Evolutionary conservation across 2,113 vertebrate species (phyloP).

Genomic region (Forbesichthys agassizii): DNA sequence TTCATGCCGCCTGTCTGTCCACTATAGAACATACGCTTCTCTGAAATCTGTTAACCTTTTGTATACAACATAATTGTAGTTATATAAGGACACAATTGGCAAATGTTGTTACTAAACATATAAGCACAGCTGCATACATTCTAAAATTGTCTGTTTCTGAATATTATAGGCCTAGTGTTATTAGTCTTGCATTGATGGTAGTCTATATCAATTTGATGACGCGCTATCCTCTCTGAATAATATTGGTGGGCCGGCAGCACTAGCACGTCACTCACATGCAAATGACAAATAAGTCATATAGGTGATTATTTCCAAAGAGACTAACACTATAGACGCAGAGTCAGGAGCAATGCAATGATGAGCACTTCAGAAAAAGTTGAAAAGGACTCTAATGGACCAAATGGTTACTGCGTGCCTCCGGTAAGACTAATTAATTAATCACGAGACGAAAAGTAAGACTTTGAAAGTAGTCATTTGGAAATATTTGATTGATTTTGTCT

Average conservation of each 20-base stretch:
- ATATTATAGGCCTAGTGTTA: no score
- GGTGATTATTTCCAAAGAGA: slow-evolving; percentile 31
- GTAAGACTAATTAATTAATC: slow-evolving; percentile 72
- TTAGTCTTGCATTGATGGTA: slow-evolving; percentile 22
- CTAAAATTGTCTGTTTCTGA: no score
- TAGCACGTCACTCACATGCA: slow-evolving; percentile 61
- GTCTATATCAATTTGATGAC: background rate
- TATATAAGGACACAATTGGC: no score
- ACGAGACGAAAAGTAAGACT: background rate
- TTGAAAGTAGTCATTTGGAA: no score
- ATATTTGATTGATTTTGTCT: no score
- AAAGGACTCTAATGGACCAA: slow-evolving; percentile 75
- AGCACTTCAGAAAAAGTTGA: slow-evolving; percentile 79
- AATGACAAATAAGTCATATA: slow-evolving; percentile 22
- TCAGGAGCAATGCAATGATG: slow-evolving; percentile 64
- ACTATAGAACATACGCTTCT: no score
- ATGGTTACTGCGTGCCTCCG: slow-evolving; percentile 73
- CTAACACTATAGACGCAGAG: slow-evolving; percentile 17
- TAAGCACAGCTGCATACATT: background rate
- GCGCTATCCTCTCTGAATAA: slow-evolving; percentile 60
- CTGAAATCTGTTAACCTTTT: no score
- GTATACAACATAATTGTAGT: no score
- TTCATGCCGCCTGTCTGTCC: background rate
- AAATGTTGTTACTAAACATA: background rate
- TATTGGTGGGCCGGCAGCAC: slow-evolving; percentile 40